Evolutionary conservation across 2,797 vertebrate genomes (phyloP), one percentile per base, ranked within the genome.

Genomic region (Schizothorax lantsangensis): DNA sequence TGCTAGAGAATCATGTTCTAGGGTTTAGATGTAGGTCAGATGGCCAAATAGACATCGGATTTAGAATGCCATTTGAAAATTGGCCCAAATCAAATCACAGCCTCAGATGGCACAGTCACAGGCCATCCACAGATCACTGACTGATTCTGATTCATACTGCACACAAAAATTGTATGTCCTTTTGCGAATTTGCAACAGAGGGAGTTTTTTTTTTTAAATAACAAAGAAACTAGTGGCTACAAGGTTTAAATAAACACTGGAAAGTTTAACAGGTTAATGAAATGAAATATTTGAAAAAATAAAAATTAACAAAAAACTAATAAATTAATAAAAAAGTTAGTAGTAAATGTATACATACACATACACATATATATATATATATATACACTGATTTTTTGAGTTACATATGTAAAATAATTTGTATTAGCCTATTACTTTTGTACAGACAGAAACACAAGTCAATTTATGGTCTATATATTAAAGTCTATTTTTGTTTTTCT

Each of bases 1-100:
- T 45, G 38, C 21, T 43, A 47, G n/a, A 17, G 71, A 26, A n/a
- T 45, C n/a, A 47, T 30, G 45, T 74, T 26, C 14, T 47, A 30
- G n/a, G 72, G 23, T 74, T 74, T 17, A 74, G n/a, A 47, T 38
- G 72, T 26, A 74, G 72, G n/a, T 47, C 72, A 74, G n/a, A 74
- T 74, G 43, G n/a, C 43, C 12, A 74, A 47, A 47, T 73, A 47
- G 12, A 47, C 23, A 15, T 73, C 11, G 3, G 40, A 74, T 74
- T 74, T 17, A 30, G 43, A 30, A 49, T 30, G 26, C 49, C 45
- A 49, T 47, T 75, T 75, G 72, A 74, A 74, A 73, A 47, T 12
- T 74, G n/a, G 12, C 43, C 72, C 43, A 47, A 74, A 74, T 74
- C 7, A 8, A 74, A 14, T 45, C 12, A 0, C 23, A 26, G 43